phyloP scores from a whole-genome alignment of 2,113 vertebrate genomes.

The Pygathrix nemaeus region DNA sequence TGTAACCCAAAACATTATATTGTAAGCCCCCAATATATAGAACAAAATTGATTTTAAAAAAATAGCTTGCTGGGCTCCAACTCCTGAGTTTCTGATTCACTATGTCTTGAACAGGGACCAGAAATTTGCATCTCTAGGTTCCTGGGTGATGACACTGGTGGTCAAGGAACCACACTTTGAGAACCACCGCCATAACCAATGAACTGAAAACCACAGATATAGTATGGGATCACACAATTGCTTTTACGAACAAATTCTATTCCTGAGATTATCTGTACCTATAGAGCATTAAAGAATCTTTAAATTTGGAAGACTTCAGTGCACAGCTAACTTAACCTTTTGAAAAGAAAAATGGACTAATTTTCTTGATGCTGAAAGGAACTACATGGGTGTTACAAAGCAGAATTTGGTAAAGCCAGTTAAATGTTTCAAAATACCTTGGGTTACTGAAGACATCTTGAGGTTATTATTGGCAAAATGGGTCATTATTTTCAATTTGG shows the following conservation, averaged over 20 bases:
- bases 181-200: background rate
- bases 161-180: background rate
- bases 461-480: conserved; percentile 28
- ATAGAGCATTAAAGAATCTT: background rate
- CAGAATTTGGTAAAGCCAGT: conserved; percentile 6
- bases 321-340: background rate
- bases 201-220: background rate
- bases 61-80: background rate
- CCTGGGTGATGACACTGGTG: background rate
- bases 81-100: background rate
- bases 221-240: background rate
- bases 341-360: conserved; percentile 18
- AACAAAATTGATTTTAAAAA: background rate
- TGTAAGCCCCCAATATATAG: background rate
- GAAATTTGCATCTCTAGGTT: background rate
- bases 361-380: conserved; percentile 29
- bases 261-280: background rate
- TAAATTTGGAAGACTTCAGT: conserved; percentile 13
- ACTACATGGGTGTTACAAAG: background rate
- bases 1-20: background rate
- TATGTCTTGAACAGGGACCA: background rate
- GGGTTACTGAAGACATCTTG: conserved; percentile 31
- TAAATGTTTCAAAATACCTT: conserved; percentile 6
- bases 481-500: conserved; percentile 7
- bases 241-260: background rate